phyloP scores from a whole-genome alignment of 2,888 invertebrate species.

The Caradrina kadenii region DNA sequence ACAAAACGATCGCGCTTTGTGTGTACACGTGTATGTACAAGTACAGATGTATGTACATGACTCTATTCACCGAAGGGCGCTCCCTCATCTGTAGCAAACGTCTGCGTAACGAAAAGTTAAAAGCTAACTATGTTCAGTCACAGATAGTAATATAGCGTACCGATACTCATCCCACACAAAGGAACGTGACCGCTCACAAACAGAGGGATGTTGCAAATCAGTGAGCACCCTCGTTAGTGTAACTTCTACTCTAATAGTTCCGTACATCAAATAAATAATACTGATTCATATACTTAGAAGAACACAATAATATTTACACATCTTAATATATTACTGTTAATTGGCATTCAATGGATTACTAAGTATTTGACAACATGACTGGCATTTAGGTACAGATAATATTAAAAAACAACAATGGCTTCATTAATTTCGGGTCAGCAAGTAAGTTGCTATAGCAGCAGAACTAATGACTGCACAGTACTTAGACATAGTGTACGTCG shows the following conservation, averaged over 20 bases:
- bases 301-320: constrained; percentile 62
- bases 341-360: constrained; percentile 31
- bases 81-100: neutral
- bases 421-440: constrained; percentile 8
- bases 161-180: no score
- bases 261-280: constrained; percentile 59
- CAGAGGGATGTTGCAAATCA: neutral
- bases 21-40: constrained; percentile 37
- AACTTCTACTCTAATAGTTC: constrained; percentile 49
- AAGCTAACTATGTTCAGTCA: no score
- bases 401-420: constrained; percentile 23
- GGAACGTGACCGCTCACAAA: neutral
- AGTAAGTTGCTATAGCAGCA: neutral
- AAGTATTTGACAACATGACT: constrained; percentile 37
- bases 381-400: neutral
- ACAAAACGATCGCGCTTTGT: constrained; percentile 54
- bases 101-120: neutral
- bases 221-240: neutral
- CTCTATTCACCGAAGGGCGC: constrained; percentile 9
- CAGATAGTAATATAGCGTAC: no score
- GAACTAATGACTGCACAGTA: constrained; percentile 1
- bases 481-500: constrained; percentile 4
- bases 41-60: constrained; percentile 27
- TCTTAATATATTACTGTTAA: constrained; percentile 33
- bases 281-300: constrained; percentile 58